Evolutionary conservation across 2,888 invertebrate species (phyloP), one percentile per base, ranked within the genome.

Genomic region (Theretra japonica): DNA sequence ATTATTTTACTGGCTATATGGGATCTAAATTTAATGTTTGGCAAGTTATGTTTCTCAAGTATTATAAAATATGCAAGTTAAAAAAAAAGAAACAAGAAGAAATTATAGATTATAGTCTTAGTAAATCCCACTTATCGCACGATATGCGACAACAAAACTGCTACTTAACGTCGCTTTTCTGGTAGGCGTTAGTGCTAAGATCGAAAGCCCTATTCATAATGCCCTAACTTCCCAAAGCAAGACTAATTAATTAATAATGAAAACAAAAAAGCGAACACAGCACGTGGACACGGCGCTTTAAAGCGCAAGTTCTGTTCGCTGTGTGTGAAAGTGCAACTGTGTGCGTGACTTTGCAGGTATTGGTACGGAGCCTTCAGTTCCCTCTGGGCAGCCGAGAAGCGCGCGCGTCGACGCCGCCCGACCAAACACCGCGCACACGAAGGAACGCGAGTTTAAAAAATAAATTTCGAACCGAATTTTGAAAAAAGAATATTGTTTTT

Each of bases 331-430:
- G 80, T 87, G 87, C 86, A 85, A 81, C 83, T 85, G 93, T 93
- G 92, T 92, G 93, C 86, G 92, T 91, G 86, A 74, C 90, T 88
- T 84, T 94, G 94, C 94, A 94, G 94, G 94, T 94, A 93, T 90
- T 76, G 82, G 76, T 80, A 82, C 82, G 80, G 83, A 84, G 80
- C 78, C 82, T 86, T 88, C 90, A 94, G 93, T 94, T 88, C 87
- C 88, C 89, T 88, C 89, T 86, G 89, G 88, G 87, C 89, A 76
- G 79, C 78, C 82, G 87, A 77, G 83, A 75, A 76, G 72, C 80
- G 80, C 81, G 79, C 81, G 87, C 79, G 69, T 56, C 60, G 48
- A 30, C 15, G 74, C 73, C 74, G 73, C 50, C 48, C 62, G 71
- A 71, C 74, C 75, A 70, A 60, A 48, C 62, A 76, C 70, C 68